phyloP scores from a whole-genome alignment of 2,888 invertebrate species.

The Camptogramma bilineatum region DNA sequence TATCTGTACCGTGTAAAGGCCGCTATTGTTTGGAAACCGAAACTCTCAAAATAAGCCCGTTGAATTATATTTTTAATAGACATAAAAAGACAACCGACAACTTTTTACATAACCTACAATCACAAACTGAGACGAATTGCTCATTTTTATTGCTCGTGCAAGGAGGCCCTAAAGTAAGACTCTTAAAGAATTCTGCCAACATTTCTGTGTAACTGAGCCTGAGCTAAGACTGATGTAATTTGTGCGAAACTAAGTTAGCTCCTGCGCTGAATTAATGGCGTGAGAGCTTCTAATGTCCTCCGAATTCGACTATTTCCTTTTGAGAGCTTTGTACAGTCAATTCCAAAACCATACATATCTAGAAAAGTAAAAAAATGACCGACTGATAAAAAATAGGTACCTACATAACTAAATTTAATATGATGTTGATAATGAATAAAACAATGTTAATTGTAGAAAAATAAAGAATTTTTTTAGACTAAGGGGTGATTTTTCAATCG shows the following conservation, averaged over 20 bases:
- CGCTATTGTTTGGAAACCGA: too few species aligned
- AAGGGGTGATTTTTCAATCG: too few species aligned
- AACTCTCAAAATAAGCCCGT: too few species aligned
- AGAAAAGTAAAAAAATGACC: neutral
- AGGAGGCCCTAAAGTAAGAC: slow-evolving; percentile 48
- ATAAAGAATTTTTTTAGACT: too few species aligned
- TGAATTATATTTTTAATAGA: too few species aligned
- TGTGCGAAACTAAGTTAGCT: slow-evolving; percentile 66
- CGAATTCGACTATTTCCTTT: slow-evolving; percentile 56
- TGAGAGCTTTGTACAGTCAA: slow-evolving; percentile 24
- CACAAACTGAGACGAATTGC: neutral
- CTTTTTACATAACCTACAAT: too few species aligned
- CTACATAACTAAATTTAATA: too few species aligned
- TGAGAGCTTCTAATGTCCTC: slow-evolving; percentile 58
- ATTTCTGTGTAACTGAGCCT: slow-evolving; percentile 65
- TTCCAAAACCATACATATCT: neutral
- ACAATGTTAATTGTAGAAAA: too few species aligned
- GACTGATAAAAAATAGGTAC: too few species aligned
- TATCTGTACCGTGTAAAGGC: too few species aligned
- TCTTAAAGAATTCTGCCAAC: slow-evolving; percentile 64
- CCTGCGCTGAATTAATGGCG: slow-evolving; percentile 69
- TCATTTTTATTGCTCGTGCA: slow-evolving; percentile 11
- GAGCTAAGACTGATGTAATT: slow-evolving; percentile 75
- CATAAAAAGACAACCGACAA: too few species aligned
- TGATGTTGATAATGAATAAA: too few species aligned